Conservation (phyloP, 2,888 invertebrate genomes). For the Eilema caniola region DNA sequence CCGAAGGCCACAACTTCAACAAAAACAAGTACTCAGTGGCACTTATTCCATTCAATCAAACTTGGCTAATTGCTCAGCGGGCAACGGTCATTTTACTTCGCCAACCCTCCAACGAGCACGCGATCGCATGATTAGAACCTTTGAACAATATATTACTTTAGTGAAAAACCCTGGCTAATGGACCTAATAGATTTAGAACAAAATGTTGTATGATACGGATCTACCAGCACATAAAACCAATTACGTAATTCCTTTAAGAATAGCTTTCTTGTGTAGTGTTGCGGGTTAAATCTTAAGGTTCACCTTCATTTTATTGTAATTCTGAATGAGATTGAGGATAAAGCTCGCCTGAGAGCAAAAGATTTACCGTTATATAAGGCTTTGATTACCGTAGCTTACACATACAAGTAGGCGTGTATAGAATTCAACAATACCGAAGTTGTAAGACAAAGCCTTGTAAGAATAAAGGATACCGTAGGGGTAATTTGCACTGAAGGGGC, state of each 20-base stretch:
- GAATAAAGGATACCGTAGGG: too few species aligned
- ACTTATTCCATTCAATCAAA: constrained; percentile 61
- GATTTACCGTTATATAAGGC: background rate
- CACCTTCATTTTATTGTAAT: background rate
- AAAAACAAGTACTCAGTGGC: constrained; percentile 42
- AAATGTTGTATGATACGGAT: constrained; percentile 53
- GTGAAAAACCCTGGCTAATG: constrained; percentile 55
- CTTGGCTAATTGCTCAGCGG: constrained; percentile 55
- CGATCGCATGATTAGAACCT: constrained; percentile 61
- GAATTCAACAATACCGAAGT: background rate
- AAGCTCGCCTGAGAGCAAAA: background rate
- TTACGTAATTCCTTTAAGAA: constrained; percentile 37
- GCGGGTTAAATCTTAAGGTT: constrained; percentile 6
- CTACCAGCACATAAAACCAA: constrained; percentile 46
- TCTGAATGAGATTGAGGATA: background rate
- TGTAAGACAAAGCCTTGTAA: too few species aligned
- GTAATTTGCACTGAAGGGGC: too few species aligned
- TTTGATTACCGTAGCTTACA: background rate
- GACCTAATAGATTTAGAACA: constrained; percentile 64
- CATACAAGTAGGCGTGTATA: background rate
- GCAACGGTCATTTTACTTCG: constrained; percentile 54
- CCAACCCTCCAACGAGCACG: constrained; percentile 49
- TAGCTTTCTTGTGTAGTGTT: constrained; percentile 41
- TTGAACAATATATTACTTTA: constrained; percentile 56
- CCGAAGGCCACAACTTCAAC: background rate